A percentile compares a stretch with the other conserved stretches of the same genome.
These are phyloP conservation scores for Spilosoma lubricipeda DNA, from an alignment of 2,888 invertebrate genomes.

Conservation along the genomic window DNA sequence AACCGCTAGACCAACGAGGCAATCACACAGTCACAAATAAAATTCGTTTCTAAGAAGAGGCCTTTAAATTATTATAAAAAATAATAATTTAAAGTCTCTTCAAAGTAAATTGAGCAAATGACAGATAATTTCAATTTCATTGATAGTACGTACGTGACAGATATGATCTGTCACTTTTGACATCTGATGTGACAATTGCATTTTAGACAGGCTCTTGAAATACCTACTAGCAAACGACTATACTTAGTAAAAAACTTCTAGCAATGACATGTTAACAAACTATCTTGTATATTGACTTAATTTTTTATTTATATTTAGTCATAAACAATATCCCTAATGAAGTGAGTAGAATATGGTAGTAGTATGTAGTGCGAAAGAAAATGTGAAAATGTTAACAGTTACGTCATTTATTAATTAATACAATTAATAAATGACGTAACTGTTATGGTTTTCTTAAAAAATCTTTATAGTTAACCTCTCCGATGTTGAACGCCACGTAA, in stretches of 20 bases:
- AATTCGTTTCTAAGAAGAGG: too few species aligned
- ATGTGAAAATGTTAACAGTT: too few species aligned
- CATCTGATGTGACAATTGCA: neutral
- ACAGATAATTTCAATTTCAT: neutral
- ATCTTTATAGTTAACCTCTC: too few species aligned
- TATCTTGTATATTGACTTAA: neutral
- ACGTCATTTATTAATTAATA: too few species aligned
- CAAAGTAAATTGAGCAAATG: neutral
- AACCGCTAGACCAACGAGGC: too few species aligned
- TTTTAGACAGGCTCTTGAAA: neutral
- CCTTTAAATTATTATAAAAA: too few species aligned
- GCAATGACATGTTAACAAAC: neutral
- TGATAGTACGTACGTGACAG: neutral
- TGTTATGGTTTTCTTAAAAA: too few species aligned
- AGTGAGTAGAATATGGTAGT: too few species aligned
- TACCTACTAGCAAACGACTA: neutral
- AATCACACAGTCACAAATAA: too few species aligned
- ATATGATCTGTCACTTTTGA: neutral
- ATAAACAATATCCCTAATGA: neutral
- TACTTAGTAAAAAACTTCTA: neutral
- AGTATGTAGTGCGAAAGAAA: too few species aligned
- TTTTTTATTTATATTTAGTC: neutral
- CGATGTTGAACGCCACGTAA: too few species aligned
- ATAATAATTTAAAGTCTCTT: neutral
- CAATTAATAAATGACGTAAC: too few species aligned